These are phyloP conservation scores for Lophius piscatorius DNA, from an alignment of 2,113 vertebrate genomes.

Conservation along the genomic window DNA sequence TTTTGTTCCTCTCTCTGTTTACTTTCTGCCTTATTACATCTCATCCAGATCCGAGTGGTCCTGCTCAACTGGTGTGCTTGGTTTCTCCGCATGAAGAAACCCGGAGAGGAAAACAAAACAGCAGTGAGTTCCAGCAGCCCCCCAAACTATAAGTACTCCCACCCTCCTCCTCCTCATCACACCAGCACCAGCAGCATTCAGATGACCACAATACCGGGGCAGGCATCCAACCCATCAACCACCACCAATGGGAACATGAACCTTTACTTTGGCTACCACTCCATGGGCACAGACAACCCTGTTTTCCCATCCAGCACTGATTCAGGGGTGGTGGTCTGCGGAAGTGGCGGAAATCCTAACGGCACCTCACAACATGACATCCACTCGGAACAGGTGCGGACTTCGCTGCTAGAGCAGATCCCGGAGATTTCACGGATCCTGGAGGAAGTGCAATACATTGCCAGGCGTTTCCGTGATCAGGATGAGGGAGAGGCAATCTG, in stretches of 20 bases:
- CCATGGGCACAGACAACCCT: constrained; percentile 80
- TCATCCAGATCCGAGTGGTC: constrained; percentile 87
- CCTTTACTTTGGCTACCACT: constrained; percentile 85
- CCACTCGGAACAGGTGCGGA: constrained; percentile 70
- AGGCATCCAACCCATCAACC: constrained; percentile 29
- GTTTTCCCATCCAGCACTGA: constrained; percentile 79
- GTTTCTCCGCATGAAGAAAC: constrained; percentile 97
- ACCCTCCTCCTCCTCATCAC: constrained; percentile 79
- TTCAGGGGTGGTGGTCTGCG: constrained; percentile 82
- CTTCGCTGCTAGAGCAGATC: constrained; percentile 71
- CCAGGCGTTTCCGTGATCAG: constrained; percentile 89
- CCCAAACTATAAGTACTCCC: constrained; percentile 79
- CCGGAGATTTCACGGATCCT: constrained; percentile 83
- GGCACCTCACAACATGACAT: constrained; percentile 69
- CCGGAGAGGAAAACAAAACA: constrained; percentile 85
- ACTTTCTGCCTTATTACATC: not conserved
- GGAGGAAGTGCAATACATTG: constrained; percentile 93
- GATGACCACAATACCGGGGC: constrained; percentile 66
- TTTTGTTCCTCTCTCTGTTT: not conserved
- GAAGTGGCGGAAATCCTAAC: constrained; percentile 63
- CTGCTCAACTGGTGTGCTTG: constrained; percentile 97
- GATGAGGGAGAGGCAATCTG: constrained; percentile 88
- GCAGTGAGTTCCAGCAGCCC: constrained; percentile 24
- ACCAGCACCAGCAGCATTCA: constrained; percentile 84
- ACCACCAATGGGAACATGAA: constrained; percentile 86